phyloP scores from a whole-genome alignment of 1,140 invertebrate species.

The Drosophila tropicalis region DNA sequence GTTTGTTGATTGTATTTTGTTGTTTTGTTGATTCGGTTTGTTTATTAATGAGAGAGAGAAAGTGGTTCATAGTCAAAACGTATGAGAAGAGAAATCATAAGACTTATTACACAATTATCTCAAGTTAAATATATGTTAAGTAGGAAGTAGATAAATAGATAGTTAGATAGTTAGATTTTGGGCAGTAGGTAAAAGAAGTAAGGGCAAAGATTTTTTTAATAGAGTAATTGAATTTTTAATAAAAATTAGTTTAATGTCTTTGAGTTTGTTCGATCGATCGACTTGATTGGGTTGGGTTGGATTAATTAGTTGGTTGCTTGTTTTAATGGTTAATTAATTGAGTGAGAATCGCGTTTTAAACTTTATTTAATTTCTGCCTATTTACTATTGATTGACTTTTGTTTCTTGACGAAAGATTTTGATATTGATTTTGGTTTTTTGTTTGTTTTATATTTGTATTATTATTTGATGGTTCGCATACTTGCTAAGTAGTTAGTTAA shows the following conservation, averaged over 20 bases:
- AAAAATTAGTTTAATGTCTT: too few relatives aligned
- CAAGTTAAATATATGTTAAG: constrained; percentile 27
- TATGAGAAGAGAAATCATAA: constrained; percentile 78
- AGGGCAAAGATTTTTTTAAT: constrained; percentile 3
- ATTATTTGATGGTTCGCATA: background rate
- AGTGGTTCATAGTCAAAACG: constrained; percentile 61
- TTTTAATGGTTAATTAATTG: background rate
- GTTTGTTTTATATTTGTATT: too few relatives aligned
- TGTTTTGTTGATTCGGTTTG: constrained; percentile 37
- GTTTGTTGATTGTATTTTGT: constrained; percentile 39
- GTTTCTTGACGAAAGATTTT: background rate
- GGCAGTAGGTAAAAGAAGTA: background rate
- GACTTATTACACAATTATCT: constrained; percentile 65
- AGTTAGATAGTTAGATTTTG: background rate
- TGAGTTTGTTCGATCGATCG: background rate
- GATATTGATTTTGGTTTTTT: background rate
- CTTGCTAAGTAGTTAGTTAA: background rate
- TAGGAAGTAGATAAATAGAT: constrained; percentile 7
- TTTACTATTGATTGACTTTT: background rate
- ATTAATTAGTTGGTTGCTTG: background rate
- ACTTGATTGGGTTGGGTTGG: too few relatives aligned
- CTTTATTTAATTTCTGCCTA: background rate
- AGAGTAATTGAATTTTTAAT: background rate
- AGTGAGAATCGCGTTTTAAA: background rate
- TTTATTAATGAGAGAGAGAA: constrained; percentile 37